Conservation (phyloP, 1,140 invertebrate genomes). For the Tetraneura akinire region DNA sequence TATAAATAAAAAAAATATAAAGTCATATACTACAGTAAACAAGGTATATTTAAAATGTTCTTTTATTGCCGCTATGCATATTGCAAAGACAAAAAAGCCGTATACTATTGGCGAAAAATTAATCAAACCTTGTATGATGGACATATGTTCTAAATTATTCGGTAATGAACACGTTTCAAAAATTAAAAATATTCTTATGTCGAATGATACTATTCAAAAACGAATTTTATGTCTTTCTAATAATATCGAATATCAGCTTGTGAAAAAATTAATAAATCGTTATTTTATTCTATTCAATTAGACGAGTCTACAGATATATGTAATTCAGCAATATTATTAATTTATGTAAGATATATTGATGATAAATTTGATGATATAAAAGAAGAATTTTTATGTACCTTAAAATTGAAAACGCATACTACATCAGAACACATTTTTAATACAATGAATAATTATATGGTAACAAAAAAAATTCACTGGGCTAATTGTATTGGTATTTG, state of each 20-base stretch:
- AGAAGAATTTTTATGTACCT: conserved; percentile 38
- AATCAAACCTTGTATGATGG: conserved; percentile 36
- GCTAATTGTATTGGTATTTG: conserved; percentile 56
- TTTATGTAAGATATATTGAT: conserved; percentile 39
- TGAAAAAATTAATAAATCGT: no score
- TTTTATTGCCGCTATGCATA: conserved; percentile 31
- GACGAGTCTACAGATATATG: conserved; percentile 27
- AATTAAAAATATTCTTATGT: no score
- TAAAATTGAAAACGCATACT: conserved; percentile 31
- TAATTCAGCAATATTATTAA: conserved; percentile 39
- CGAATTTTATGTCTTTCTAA: no score
- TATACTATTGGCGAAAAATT: conserved; percentile 49
- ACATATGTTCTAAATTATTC: not conserved
- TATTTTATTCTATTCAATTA: no score
- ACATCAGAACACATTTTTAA: conserved; percentile 35
- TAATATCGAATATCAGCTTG: no score
- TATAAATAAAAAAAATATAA: conserved; percentile 31
- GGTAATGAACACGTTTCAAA: not conserved
- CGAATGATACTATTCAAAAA: no score
- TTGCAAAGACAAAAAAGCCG: conserved; percentile 43
- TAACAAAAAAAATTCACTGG: conserved; percentile 33
- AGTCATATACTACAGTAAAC: conserved; percentile 8
- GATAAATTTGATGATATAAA: not conserved
- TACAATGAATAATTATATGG: conserved; percentile 8
- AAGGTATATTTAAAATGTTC: conserved; percentile 39